phyloP scores from a whole-genome alignment of 37 sponge, comb jelly and placozoan species.

The Eunapius fragilis region DNA sequence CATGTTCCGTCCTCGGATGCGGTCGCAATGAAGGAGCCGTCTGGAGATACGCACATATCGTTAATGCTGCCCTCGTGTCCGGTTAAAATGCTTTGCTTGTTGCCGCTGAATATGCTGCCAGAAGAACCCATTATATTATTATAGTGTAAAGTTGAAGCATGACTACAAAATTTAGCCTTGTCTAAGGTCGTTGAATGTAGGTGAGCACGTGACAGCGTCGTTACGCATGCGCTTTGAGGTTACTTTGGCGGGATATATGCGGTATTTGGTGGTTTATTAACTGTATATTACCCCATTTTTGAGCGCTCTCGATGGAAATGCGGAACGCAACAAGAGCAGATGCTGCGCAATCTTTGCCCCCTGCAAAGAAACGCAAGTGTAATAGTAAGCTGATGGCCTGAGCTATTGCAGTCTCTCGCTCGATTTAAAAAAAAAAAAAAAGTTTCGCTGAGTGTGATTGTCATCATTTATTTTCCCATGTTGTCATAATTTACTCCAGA shows the following conservation, averaged over 20 bases:
- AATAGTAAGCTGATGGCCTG: background rate
- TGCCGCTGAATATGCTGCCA: background rate
- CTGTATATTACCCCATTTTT: background rate
- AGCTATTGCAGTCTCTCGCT: background rate
- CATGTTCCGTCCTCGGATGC: constrained; percentile 63
- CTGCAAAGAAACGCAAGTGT: background rate
- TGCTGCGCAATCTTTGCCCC: background rate
- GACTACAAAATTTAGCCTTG: background rate
- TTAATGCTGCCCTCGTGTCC: constrained; percentile 68
- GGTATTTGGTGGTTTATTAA: background rate
- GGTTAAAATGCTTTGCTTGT: background rate
- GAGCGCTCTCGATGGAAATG: background rate
- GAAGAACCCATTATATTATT: background rate
- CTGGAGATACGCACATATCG: constrained; percentile 35
- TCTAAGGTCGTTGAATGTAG: background rate
- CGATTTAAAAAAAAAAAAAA: background rate
- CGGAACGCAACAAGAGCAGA: background rate
- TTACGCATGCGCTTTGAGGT: background rate
- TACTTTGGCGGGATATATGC: background rate
- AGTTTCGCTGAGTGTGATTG: background rate
- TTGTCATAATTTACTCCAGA: background rate
- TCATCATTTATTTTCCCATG: background rate
- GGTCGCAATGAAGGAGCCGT: constrained; percentile 30
- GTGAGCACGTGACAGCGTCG: background rate
- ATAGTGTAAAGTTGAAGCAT: background rate